A percentile compares a stretch with the other conserved stretches of the same genome.
These are phyloP conservation scores for Steinernema carpocapsae DNA, from an alignment of 2,888 invertebrate species.

Conservation along the genomic window DNA sequence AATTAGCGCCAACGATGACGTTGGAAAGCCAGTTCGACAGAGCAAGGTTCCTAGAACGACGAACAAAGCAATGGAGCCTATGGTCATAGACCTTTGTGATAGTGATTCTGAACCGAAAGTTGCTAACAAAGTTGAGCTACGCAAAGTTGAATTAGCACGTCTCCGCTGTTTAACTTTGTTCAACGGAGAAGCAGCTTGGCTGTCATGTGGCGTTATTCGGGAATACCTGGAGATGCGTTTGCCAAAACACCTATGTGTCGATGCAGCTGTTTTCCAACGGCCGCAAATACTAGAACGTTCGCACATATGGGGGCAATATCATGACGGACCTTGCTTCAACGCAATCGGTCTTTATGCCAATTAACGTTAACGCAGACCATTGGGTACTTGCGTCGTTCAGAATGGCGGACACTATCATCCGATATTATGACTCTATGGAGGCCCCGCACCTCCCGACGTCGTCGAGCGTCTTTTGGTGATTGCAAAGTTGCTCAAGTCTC, in stretches of 20 bases:
- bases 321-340: background rate
- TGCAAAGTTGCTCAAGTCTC: background rate
- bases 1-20: too few relatives aligned
- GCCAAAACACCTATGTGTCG: background rate
- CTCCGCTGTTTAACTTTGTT: background rate
- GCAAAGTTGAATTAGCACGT: background rate
- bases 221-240: background rate
- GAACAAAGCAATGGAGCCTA: too few relatives aligned
- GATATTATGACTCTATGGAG: background rate
- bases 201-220: background rate
- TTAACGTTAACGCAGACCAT: background rate
- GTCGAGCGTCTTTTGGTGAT: background rate
- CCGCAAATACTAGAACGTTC: background rate
- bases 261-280: background rate
- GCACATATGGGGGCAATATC: background rate
- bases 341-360: background rate
- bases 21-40: too few relatives aligned
- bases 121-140: too few relatives aligned
- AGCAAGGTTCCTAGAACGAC: too few relatives aligned
- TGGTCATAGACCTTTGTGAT: too few relatives aligned
- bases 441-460: background rate
- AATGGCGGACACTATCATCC: background rate
- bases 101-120: too few relatives aligned
- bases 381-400: background rate
- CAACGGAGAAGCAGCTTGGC: background rate